Conservation (phyloP, 2,888 invertebrate species). For the Byasa hedistus region DNA sequence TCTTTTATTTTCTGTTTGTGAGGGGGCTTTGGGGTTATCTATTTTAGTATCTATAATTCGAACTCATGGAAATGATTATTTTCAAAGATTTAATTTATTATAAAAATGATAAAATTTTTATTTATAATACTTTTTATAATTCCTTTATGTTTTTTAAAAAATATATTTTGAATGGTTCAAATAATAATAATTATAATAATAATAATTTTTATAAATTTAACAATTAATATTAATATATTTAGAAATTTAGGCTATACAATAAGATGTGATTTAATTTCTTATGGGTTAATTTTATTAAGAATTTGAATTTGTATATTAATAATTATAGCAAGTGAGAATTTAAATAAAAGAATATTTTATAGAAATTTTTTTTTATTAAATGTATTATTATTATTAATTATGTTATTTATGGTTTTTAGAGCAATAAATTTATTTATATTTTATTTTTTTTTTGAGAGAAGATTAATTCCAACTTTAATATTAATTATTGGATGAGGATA, state of each 20-base stretch:
- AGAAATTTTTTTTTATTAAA: conserved; percentile 37
- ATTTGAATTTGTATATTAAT: conserved; percentile 82
- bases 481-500: conserved; percentile 84
- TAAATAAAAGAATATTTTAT: conserved; percentile 67
- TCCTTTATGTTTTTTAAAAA: conserved; percentile 72
- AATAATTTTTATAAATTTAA: conserved; percentile 71
- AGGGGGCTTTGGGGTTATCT: conserved; percentile 81
- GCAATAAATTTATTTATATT: conserved; percentile 67
- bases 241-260: conserved; percentile 54
- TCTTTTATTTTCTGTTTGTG: conserved; percentile 83
- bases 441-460: conserved; percentile 86
- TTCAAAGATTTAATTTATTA: conserved; percentile 71
- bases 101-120: conserved; percentile 80
- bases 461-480: conserved; percentile 81
- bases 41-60: conserved; percentile 82
- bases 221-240: conserved; percentile 55
- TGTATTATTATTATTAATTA: conserved; percentile 74
- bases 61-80: conserved; percentile 82
- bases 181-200: conserved; percentile 72
- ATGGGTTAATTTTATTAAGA: conserved; percentile 78
- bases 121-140: conserved; percentile 71
- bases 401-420: conserved; percentile 80
- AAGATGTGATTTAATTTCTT: conserved; percentile 76
- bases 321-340: conserved; percentile 77
- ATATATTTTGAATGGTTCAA: conserved; percentile 78